Conservation (phyloP, 2,797 vertebrate species). For the Lutjanus campechanus region DNA sequence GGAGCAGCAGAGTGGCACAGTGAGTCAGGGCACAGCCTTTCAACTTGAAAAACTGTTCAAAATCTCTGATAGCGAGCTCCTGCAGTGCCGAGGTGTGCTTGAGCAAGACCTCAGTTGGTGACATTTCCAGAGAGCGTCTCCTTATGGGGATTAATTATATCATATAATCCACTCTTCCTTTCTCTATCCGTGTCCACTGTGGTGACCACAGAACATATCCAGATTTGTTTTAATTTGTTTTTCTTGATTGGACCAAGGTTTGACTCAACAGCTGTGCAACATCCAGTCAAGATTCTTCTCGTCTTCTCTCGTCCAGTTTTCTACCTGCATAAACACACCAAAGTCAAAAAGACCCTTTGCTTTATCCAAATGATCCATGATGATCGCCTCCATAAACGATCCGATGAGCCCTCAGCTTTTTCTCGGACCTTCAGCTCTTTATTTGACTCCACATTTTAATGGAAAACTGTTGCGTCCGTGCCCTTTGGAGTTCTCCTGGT, state of each 20-base stretch:
- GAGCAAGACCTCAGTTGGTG: conserved; percentile 10
- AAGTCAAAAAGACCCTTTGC: not conserved
- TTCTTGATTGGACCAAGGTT: not conserved
- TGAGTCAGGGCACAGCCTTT: not conserved
- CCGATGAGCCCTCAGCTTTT: conserved; percentile 14
- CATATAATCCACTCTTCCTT: not conserved
- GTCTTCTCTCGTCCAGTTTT: conserved; percentile 7
- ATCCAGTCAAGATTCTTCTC: conserved; percentile 1
- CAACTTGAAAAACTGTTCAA: conserved; percentile 20
- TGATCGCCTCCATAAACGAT: not conserved
- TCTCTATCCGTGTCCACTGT: not conserved
- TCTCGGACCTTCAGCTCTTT: not conserved
- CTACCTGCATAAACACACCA: not conserved
- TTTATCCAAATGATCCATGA: conserved; percentile 16
- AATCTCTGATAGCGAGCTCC: conserved; percentile 21
- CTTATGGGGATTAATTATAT: not conserved
- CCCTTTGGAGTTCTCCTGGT: conserved; percentile 23
- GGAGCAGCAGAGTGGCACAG: conserved; percentile 11
- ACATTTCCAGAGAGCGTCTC: conserved; percentile 2
- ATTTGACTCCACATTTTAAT: conserved; percentile 12
- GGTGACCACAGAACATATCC: not conserved
- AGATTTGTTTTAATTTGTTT: not conserved
- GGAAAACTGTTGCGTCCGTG: conserved; percentile 2
- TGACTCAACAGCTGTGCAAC: not conserved
- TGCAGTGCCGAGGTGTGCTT: not conserved